Evolutionary conservation across 2,888 invertebrate species (phyloP).

Genomic region (Chalcosyrphus nemorum): DNA sequence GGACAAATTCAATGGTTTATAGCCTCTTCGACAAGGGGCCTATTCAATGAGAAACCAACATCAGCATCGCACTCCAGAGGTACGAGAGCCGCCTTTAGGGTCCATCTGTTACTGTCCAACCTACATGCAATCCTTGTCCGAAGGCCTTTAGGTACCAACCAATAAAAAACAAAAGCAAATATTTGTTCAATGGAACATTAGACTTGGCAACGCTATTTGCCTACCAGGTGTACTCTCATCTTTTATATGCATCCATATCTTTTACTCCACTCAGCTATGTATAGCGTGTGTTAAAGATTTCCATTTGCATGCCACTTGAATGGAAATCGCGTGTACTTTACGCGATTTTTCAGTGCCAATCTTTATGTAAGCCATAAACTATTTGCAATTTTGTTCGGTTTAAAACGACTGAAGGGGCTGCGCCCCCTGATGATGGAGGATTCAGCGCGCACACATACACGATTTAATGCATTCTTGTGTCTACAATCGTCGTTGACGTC

Average conservation of each 20-base stretch:
- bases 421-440: no score
- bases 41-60: no score
- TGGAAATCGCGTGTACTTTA: constrained; percentile 15
- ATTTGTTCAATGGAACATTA: not conserved
- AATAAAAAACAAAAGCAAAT: not conserved
- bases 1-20: no score
- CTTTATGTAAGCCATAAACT: constrained; percentile 46
- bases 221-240: not conserved
- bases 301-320: constrained; percentile 20
- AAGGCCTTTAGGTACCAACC: no score
- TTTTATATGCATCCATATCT: not conserved
- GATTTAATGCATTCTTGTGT: constrained; percentile 43
- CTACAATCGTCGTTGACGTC: constrained; percentile 31
- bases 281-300: not conserved
- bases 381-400: constrained; percentile 47
- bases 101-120: no score
- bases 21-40: no score
- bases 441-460: no score
- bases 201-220: not conserved
- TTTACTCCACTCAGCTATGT: not conserved
- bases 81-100: no score
- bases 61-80: no score
- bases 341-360: constrained; percentile 36
- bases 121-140: no score
- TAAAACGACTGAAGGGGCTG: constrained; percentile 8